Evolutionary conservation across 53 echinoderm and acorn worm genomes (phyloP), one percentile per base, ranked within the genome.

Genomic region (Holothuria scabra): DNA sequence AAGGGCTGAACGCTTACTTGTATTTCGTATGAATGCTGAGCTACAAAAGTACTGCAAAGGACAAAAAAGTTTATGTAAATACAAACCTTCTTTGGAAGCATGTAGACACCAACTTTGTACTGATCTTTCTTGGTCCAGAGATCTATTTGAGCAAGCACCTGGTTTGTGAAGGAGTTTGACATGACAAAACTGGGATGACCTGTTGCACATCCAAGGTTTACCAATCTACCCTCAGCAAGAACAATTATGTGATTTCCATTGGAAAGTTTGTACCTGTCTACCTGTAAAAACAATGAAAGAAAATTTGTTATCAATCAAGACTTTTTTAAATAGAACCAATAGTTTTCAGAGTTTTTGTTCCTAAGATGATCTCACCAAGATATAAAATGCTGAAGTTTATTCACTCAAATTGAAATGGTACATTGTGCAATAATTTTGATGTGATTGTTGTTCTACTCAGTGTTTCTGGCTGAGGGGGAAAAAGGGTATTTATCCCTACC

Each of bases 141-240:
- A 68, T 99, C 99, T 68, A 99, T 88, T 79, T 99, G 99, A 58
- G 99, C 99, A 10, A 99, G 78, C 57, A 93, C 93, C 65, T 99
- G 99, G 86, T 99, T 99, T 67, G 99, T 99, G 89, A 99, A 99
- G 37, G 99, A 99, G 85, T 87, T 87, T 58, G 99, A 99, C 99
- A 99, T 95, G 86, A 99, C 94, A 65, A 99, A 99, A 85, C 94
- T 99, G 20, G 99, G 99, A 83, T 99, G 99, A 49, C 99, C 99
- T 84, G 91, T 99, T 74, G 94, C 99, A 71, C 99, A 99, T 58
- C 99, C 99, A 13, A 99, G 89, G 79, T 92, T 92, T 68, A 99
- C 99, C 38, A 99, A 91, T 84, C 94, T 92, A 55, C 99, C 99
- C 59, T 94, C 94, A 19, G 94, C 94, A 46, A 99, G 78, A 65